phyloP scores from a whole-genome alignment of 2,113 vertebrate species.

The Muntiacus muntjak region DNA sequence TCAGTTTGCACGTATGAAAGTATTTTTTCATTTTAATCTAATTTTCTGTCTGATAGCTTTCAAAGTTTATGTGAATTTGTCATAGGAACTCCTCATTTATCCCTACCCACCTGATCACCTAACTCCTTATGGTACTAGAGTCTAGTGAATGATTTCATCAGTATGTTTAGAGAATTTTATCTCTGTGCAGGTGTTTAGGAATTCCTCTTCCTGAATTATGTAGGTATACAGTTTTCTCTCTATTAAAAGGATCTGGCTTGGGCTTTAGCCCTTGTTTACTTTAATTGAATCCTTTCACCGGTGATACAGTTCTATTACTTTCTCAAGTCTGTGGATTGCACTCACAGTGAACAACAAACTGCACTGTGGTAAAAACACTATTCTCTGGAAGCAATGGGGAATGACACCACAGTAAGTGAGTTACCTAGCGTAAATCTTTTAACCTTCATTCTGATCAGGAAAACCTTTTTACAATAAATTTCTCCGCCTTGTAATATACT shows the following conservation, averaged over 20 bases:
- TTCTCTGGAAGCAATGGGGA: not conserved
- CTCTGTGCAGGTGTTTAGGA: not conserved
- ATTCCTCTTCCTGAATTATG: not conserved
- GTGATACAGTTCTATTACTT: not conserved
- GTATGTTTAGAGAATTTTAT: not conserved
- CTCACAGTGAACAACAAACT: not conserved
- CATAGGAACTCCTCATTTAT: not conserved
- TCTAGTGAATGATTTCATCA: not conserved
- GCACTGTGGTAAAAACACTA: not conserved
- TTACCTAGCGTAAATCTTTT: not conserved
- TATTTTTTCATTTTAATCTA: constrained; percentile 16
- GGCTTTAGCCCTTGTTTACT: not conserved
- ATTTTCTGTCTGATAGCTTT: constrained; percentile 17
- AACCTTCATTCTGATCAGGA: not conserved
- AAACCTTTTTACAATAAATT: not conserved
- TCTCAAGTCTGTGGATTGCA: not conserved
- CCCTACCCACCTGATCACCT: not conserved
- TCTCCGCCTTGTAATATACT: not conserved
- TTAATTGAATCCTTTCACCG: not conserved
- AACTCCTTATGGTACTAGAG: not conserved
- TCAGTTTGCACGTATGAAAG: not conserved
- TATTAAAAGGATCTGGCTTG: not conserved
- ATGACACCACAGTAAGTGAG: not conserved
- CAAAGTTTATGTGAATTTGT: not conserved
- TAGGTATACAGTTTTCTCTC: not conserved